Evolutionary conservation across 30 jellyfish, hydroid and myxozoan genomes (phyloP).

Genomic region (Chironex yamaguchii): DNA sequence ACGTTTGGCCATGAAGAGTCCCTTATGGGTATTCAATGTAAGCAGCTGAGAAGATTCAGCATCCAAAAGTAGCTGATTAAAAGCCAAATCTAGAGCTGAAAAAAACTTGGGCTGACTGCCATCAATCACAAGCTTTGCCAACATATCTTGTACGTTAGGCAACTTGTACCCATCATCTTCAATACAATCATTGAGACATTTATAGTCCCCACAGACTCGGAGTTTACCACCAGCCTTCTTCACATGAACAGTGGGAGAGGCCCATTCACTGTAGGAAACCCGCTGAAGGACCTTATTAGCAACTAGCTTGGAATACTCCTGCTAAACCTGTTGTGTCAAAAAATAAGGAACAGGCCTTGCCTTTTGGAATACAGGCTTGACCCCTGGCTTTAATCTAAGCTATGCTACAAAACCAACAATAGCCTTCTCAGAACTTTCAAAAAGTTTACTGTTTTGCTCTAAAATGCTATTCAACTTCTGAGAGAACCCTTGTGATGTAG

Average conservation of each 20-base stretch:
- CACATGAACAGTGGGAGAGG: slow-evolving; percentile 44
- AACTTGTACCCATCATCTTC: too few species aligned
- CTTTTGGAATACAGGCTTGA: slow-evolving; percentile 41
- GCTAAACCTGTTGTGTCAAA: slow-evolving; percentile 7
- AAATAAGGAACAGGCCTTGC: slow-evolving; percentile 47
- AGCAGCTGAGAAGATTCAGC: not conserved
- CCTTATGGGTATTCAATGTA: slow-evolving; percentile 70
- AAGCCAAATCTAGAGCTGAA: slow-evolving; percentile 66
- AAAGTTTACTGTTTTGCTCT: too few species aligned
- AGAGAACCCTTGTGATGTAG: too few species aligned
- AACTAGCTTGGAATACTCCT: slow-evolving; percentile 14
- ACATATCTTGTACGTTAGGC: too few species aligned
- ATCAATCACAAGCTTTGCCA: too few species aligned
- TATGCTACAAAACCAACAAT: too few species aligned
- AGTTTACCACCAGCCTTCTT: slow-evolving; percentile 27
- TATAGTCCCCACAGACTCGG: slow-evolving; percentile 61
- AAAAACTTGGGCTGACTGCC: slow-evolving; percentile 13
- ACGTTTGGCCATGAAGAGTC: slow-evolving; percentile 35
- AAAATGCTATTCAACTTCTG: too few species aligned
- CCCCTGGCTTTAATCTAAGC: slow-evolving; percentile 8
- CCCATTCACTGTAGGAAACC: slow-evolving; percentile 41
- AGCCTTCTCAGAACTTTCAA: too few species aligned
- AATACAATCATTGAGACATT: too few species aligned
- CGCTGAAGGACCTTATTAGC: slow-evolving; percentile 23
- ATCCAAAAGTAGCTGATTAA: slow-evolving; percentile 49